Conservation (phyloP, 2,888 invertebrate genomes). For the Falcaria lacertinaria region DNA sequence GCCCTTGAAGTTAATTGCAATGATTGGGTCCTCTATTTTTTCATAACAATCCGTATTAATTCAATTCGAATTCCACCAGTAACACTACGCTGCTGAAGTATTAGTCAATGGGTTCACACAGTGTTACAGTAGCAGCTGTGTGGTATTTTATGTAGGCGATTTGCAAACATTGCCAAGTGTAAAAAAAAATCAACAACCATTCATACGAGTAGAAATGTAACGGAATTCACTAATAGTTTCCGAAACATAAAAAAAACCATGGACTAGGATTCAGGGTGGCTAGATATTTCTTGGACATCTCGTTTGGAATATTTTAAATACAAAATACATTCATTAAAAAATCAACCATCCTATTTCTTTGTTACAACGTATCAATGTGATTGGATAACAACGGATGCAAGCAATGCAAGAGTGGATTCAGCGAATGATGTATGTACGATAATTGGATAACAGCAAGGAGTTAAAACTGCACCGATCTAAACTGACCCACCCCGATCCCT, state of each 20-base stretch:
- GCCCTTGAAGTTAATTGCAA: slow-evolving; percentile 15
- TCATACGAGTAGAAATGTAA: slow-evolving; percentile 4
- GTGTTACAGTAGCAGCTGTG: not conserved
- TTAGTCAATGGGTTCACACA: not conserved
- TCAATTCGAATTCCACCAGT: not conserved
- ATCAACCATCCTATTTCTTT: slow-evolving; percentile 4
- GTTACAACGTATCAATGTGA: not conserved
- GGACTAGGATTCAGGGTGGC: too few species aligned
- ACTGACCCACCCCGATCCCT: slow-evolving; percentile 46
- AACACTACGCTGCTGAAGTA: not conserved
- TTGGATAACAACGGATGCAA: slow-evolving; percentile 33
- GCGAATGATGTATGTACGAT: slow-evolving; percentile 38
- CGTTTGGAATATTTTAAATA: too few species aligned
- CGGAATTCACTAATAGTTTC: slow-evolving; percentile 8
- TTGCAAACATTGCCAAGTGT: not conserved
- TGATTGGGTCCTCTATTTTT: slow-evolving; percentile 1
- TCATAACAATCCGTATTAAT: not conserved
- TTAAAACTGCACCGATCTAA: slow-evolving; percentile 47
- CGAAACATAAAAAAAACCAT: slow-evolving; percentile 8
- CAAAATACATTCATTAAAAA: too few species aligned
- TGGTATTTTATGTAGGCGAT: not conserved
- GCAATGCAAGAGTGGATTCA: slow-evolving; percentile 40
- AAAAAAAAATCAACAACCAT: too few species aligned
- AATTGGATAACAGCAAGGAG: slow-evolving; percentile 47
- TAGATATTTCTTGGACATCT: too few species aligned